These are phyloP conservation scores for Mechanitis messenoides DNA, from an alignment of 2,888 invertebrate species.

Conservation along the genomic window DNA sequence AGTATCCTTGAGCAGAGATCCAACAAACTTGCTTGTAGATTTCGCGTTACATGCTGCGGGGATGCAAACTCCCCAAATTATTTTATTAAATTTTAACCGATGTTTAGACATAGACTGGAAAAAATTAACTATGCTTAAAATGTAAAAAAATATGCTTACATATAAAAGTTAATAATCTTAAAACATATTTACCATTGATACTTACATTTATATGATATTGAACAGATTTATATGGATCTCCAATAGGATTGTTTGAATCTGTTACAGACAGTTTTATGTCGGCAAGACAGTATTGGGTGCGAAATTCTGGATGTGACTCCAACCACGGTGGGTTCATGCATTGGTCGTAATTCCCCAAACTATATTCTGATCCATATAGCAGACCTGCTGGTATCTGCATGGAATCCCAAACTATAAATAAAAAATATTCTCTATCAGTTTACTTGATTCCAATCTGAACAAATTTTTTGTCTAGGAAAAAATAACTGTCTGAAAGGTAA, in stretches of 20 bases:
- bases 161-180: no score
- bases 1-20: slow-evolving; percentile 31
- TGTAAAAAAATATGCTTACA: neutral
- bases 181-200: neutral
- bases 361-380: slow-evolving; percentile 71
- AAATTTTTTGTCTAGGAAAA: no score
- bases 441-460: no score
- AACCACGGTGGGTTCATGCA: slow-evolving; percentile 60
- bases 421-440: neutral
- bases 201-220: slow-evolving; percentile 32
- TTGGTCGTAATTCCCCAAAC: slow-evolving; percentile 78
- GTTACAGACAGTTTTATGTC: slow-evolving; percentile 43
- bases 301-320: slow-evolving; percentile 41
- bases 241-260: neutral
- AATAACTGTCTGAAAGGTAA: no score
- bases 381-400: slow-evolving; percentile 74
- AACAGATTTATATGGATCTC: slow-evolving; percentile 30
- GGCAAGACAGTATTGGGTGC: slow-evolving; percentile 64
- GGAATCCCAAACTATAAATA: slow-evolving; percentile 21
- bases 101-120: slow-evolving; percentile 34
- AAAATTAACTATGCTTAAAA: neutral
- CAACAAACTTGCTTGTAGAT: slow-evolving; percentile 36
- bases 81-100: slow-evolving; percentile 31
- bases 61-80: slow-evolving; percentile 42
- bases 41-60: slow-evolving; percentile 36